These are phyloP conservation scores for Leptobrachium leishanense DNA, from an alignment of 2,113 vertebrate species.

Conservation along the genomic window DNA sequence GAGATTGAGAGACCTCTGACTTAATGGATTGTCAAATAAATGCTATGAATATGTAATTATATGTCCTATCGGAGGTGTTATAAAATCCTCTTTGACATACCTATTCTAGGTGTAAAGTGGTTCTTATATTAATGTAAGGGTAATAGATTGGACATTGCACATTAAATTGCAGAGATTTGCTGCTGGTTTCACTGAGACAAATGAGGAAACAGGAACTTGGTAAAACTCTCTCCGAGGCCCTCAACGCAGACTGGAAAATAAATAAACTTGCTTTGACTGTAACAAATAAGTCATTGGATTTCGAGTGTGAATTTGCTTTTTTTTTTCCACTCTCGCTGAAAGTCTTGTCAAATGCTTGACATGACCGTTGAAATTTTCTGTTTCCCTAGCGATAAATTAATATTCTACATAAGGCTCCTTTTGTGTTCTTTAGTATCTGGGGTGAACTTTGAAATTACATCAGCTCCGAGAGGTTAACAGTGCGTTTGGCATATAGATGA, in stretches of 20 bases:
- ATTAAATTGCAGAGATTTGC: not conserved
- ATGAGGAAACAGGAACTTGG: constrained; percentile 11
- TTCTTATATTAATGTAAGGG: constrained; percentile 11
- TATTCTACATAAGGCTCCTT: constrained; percentile 49
- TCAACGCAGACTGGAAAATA: not conserved
- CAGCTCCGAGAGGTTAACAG: constrained; percentile 18
- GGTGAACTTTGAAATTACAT: constrained; percentile 1
- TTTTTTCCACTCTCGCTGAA: constrained; percentile 22
- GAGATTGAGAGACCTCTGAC: too few relatives aligned
- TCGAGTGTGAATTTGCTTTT: constrained; percentile 10
- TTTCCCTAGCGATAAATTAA: constrained; percentile 45
- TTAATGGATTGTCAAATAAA: too few relatives aligned
- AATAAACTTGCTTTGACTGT: constrained; percentile 3
- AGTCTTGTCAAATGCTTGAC: constrained; percentile 17
- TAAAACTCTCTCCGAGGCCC: not conserved
- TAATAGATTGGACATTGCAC: not conserved
- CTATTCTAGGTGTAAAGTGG: constrained; percentile 16
- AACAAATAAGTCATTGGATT: constrained; percentile 16
- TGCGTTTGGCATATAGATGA: constrained; percentile 11
- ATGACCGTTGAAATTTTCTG: constrained; percentile 44
- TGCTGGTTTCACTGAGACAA: constrained; percentile 1
- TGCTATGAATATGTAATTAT: too few relatives aligned
- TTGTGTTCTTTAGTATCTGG: constrained; percentile 39
- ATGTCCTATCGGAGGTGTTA: not conserved
- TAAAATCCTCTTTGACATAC: not conserved